Evolutionary conservation across 1,140 invertebrate species (phyloP).

Genomic region (Leptestheria dahalacensis): DNA sequence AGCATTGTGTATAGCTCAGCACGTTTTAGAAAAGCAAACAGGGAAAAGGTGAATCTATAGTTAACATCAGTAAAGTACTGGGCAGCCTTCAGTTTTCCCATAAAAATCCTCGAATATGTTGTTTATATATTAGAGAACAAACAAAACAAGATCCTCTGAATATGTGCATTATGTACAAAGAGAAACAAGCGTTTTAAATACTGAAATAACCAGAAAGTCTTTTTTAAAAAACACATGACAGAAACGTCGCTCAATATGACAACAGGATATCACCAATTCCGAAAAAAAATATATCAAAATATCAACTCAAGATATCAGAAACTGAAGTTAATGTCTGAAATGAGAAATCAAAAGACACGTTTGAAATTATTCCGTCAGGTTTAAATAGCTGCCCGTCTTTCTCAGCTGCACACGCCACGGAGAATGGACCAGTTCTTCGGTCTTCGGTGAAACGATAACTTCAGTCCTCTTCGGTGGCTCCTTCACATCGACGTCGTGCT

Average conservation of each 20-base stretch:
- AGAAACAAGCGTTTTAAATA: neutral
- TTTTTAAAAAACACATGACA: no score
- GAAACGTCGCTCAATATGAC: neutral
- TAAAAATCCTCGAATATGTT: no score
- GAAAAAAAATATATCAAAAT: neutral
- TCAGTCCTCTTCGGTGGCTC: neutral
- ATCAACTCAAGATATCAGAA: neutral
- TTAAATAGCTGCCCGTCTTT: conserved; percentile 72
- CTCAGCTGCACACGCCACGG: conserved; percentile 73
- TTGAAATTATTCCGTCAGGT: conserved; percentile 43
- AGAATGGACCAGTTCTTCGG: conserved; percentile 23
- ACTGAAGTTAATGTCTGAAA: neutral
- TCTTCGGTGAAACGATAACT: neutral
- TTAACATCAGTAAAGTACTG: no score
- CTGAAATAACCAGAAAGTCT: no score
- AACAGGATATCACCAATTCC: neutral
- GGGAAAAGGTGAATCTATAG: no score
- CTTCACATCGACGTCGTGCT: conserved; percentile 19
- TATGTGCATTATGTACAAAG: neutral
- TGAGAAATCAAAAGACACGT: neutral
- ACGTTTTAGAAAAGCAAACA: no score
- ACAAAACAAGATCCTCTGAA: no score
- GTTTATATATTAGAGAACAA: no score
- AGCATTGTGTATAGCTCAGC: no score
- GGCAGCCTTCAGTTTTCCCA: no score